Evolutionary conservation across 1,140 invertebrate species (phyloP).

Genomic region (Brachystomella parvula): DNA sequence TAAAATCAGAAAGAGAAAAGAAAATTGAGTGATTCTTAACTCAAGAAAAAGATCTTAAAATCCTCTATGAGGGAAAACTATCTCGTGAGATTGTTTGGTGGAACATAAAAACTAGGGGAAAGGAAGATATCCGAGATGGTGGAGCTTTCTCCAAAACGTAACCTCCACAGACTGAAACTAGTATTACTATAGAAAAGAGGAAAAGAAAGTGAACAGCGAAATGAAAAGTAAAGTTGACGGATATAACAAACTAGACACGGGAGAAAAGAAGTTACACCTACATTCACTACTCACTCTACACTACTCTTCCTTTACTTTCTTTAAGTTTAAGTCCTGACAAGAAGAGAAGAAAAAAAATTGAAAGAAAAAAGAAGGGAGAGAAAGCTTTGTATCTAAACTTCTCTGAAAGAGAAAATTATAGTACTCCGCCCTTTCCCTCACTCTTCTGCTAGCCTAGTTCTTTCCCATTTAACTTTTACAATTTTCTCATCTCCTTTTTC

Average conservation of each 20-base stretch:
- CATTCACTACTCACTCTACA: no score
- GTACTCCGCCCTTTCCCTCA: no score
- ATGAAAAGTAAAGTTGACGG: not conserved
- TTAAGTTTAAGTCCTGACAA: not conserved
- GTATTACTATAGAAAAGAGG: not conserved
- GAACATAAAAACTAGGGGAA: slow-evolving; percentile 1
- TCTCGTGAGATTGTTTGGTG: not conserved
- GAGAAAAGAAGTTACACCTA: not conserved
- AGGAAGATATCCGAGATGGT: not conserved
- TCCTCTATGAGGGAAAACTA: not conserved
- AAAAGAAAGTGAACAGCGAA: not conserved
- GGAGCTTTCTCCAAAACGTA: not conserved
- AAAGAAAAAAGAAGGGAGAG: not conserved
- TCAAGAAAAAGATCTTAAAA: no score
- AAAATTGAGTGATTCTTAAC: no score
- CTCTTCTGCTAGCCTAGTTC: slow-evolving; percentile 1
- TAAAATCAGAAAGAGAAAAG: no score
- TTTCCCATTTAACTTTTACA: slow-evolving; percentile 3
- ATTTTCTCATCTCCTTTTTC: not conserved
- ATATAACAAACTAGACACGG: not conserved
- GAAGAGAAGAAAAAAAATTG: not conserved
- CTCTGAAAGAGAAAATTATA: not conserved
- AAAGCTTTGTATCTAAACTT: not conserved
- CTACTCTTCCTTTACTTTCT: no score
- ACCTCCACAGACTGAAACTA: not conserved